Conservation (phyloP, 2,113 vertebrate genomes). For the Carassius gibelio region DNA sequence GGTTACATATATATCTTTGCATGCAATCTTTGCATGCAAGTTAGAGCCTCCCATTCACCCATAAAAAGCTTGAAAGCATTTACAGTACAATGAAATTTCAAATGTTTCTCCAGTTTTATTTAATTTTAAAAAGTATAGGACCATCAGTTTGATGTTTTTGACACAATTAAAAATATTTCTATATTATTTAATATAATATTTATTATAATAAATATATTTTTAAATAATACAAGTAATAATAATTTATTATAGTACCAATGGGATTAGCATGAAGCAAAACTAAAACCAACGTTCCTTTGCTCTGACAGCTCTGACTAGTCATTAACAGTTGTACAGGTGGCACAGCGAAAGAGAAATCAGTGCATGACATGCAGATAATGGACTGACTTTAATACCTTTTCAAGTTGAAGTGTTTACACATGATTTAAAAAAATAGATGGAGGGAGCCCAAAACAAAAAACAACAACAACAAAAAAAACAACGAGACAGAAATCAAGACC, state of each 20-base stretch:
- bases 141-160: neutral
- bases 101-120: no score
- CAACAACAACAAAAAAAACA: constrained; percentile 65
- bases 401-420: constrained; percentile 96
- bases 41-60: no score
- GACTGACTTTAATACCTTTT: constrained; percentile 88
- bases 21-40: no score
- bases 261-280: neutral
- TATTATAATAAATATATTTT: neutral
- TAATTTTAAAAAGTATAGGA: neutral
- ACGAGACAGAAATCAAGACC: constrained; percentile 66
- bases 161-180: no score
- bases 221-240: no score
- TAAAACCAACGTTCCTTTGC: neutral
- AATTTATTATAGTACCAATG: neutral
- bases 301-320: neutral
- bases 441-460: constrained; percentile 82
- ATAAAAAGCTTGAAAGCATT: no score
- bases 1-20: neutral
- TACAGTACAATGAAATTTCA: no score
- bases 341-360: constrained; percentile 3
- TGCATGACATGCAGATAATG: constrained; percentile 85
- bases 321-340: neutral
- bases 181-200: neutral
- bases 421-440: constrained; percentile 99